Base-by-base conservation (phyloP, 2,113 vertebrate species). In the Alethe castanea region DNA sequence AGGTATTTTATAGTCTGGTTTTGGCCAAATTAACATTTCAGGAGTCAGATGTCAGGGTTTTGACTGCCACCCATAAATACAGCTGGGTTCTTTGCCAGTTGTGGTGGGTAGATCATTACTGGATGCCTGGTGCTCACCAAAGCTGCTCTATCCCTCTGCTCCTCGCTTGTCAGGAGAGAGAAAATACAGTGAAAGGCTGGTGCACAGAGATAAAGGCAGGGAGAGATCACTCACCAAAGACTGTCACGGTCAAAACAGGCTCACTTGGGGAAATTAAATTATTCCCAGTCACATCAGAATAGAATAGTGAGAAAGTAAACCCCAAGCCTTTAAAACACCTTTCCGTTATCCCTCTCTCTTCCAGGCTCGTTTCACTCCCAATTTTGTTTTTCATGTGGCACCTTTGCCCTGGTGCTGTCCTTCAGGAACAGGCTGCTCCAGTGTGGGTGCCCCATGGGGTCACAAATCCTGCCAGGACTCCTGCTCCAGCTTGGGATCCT, bases 391-490 rank as follows among this genome's bases (percentile, higher is more conserved):
- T 18, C 36, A 11, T 14, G 26, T 14, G n/a, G 8, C 24, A 5
- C 20, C 14, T 35, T 53, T 0, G 2, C 31, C 33, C 4, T 26
- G 44, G 18, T 54, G 19, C 47, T 28, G 29, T 31, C 20, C 45
- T 66, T 53, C 20, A 65, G 73, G 44, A 44, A 0, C 17, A 53
- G 38, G 19, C 29, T 67, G 47, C 52, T 52, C 15, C 23, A 25
- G 33, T 2, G 1, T 31, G 38, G 5, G 25, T 40, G 6, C 9
- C 6, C 17, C 3, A 3, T 0, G 1, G 45, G 17, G 9, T 40
- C 40, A 31, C 47, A 19, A 3, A 6, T 12, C 40, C 40, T 67
- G 47, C 33, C 42, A 64, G 42, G 3, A 40, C 8, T 6, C 9
- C 12, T 70, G 26, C 35, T 61, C 48, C 48, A 23, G 42, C 3